Base-by-base conservation (phyloP, 2,888 invertebrate genomes). In the Tetrapedia diversipes region DNA sequence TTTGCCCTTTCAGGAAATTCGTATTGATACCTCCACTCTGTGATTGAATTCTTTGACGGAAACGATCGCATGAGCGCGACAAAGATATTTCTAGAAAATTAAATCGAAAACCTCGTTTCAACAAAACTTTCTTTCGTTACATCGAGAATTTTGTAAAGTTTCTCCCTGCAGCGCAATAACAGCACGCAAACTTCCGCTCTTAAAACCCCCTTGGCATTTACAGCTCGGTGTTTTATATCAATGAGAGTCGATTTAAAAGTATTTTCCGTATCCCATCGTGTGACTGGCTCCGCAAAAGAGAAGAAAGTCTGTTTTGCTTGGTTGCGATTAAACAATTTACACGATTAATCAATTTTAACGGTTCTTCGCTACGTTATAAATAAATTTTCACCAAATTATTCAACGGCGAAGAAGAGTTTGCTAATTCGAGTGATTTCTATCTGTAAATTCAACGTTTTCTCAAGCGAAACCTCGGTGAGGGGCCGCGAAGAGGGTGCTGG, bases 71-170 rank as follows among this genome's bases (percentile, higher is more conserved):
- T 24, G 34, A 4, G 1, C 29, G 11, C 1, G 4, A 6, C 22
- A 37, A 19, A 60, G 22, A 27, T 4, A 24, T 51, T 51, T 32
- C 43, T 39, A 29, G 37, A 39, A 67, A 60, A 60, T 67, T 14
- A 39, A 49, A 67, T 67, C 16, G 19, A 7, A 39, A 22, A 67
- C 11, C 14, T 29, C n/a, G n/a, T 47, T 60, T 7, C 16, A 8
- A 8, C n/a, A 11, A 67, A 49, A 32, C 4, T 39, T 67, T 59
- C 16, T 47, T 43, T 4, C 59, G 11, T 39, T 51, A 24, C 47
- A 2, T 4, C 11, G 45, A 45, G n/a, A 24, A 49, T 22, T 16
- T 16, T 11, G 8, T 37, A n/a, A 32, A 60, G 22, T 34, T 60
- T 60, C 14, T 10, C 39, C n/a, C 16, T 32, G 11, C 24, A 34